Percentiles rank a stretch among this genome's conserved stretches.
These are phyloP conservation scores for Petrocephalus schoutedeni DNA, from an alignment of 2,797 vertebrate species.

Conservation along the genomic window DNA sequence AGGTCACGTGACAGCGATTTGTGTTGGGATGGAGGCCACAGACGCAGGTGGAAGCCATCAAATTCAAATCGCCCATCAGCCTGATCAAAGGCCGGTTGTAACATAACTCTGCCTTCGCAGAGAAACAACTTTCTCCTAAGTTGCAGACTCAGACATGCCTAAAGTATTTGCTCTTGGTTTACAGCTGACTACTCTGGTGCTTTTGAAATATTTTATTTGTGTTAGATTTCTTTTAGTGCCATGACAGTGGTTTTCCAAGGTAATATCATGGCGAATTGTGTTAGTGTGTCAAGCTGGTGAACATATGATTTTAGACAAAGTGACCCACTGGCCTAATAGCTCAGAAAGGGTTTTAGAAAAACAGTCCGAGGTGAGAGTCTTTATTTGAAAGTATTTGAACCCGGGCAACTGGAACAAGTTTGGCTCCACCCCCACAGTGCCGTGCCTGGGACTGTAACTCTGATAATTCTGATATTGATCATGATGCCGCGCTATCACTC, in stretches of 20 bases:
- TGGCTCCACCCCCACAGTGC: neutral
- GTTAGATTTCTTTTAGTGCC: neutral
- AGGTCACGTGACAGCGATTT: neutral
- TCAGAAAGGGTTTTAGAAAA: neutral
- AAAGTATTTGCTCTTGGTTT: neutral
- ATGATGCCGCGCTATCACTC: slow-evolving; percentile 5
- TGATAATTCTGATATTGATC: neutral
- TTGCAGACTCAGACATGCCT: neutral
- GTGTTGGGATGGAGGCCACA: neutral
- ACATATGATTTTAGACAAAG: neutral
- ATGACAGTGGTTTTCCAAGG: neutral
- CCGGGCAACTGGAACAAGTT: neutral
- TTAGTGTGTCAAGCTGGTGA: neutral
- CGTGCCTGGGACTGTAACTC: neutral
- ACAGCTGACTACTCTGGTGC: neutral
- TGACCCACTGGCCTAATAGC: neutral
- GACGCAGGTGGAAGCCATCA: no score
- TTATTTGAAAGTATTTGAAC: neutral
- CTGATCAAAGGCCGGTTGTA: neutral
- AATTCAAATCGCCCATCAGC: neutral
- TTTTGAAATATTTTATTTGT: neutral
- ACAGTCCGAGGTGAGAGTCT: neutral
- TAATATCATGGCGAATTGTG: neutral
- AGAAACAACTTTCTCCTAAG: neutral
- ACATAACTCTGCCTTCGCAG: neutral